Evolutionary conservation across 1,140 invertebrate species (phyloP), one percentile per base, ranked within the genome.

Genomic region (Philaenus spumarius): DNA sequence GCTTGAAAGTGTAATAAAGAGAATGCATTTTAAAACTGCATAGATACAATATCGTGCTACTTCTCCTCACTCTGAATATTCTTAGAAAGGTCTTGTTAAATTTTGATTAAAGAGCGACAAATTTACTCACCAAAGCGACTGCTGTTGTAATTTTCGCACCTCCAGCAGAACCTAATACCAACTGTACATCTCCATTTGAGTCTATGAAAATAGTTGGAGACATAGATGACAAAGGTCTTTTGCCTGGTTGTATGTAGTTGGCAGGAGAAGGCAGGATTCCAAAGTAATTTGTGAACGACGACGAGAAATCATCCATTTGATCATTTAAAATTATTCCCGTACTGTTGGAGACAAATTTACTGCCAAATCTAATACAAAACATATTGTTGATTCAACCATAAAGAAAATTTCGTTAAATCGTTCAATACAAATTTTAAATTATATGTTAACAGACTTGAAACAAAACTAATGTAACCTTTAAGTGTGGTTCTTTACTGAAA

Each of bases 301-400:
- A 80, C 4, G 90, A 90, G 70, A 98, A 98, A 69, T 98, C 95
- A 68, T 97, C 92, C 95, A 98, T 97, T 74, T 95, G 84, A 70
- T 97, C 84, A 71, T 98, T 98, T 45, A 93, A 81, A 61, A 97
- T 84, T 19, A 98, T 92, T 14, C 93, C 95, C 0, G 93, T 90
- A 26, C 79, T 81, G 26, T 68, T 67, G 1, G 89, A 91, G 0
- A 82, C 75, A 54, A 87, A 77, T 65, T 80, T 78, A 5, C 86
- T 81, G 14, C 90, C 90, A 68, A 90, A 84, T 62, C 89, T 93
- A 68, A 9, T 30, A 30, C 26, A 30, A 30, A 30, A 30, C 26
- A n/a, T n/a, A n/a, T n/a, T n/a, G n/a, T n/a, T n/a, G n/a, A n/a
- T n/a, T n/a, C n/a, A n/a, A n/a, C n/a, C n/a, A n/a, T n/a, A n/a